Percentiles rank a stretch among this genome's conserved stretches.
Conservation (phyloP, 2,113 vertebrate genomes). For the Orcinus orca region DNA sequence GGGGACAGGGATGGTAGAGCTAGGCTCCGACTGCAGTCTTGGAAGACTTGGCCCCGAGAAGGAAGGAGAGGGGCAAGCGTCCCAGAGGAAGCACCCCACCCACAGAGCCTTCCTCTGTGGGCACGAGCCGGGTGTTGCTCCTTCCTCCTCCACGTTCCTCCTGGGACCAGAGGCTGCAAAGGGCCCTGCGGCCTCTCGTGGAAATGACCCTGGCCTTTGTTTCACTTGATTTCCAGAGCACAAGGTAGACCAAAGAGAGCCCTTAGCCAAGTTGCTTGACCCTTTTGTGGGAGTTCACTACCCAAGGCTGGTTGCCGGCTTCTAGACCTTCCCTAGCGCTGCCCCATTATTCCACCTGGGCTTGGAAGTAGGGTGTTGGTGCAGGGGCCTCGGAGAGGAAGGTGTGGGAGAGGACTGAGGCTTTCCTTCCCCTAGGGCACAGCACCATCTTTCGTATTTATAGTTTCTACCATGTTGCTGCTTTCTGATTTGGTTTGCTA, state of each 20-base stretch:
- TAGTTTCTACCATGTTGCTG: background rate
- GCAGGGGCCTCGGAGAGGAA: background rate
- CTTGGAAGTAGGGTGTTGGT: background rate
- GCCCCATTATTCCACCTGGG: background rate
- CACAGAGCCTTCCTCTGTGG: too few species aligned
- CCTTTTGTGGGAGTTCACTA: background rate
- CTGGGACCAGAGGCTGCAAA: too few species aligned
- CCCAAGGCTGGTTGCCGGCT: background rate
- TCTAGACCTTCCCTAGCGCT: background rate
- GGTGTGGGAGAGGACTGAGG: too few species aligned
- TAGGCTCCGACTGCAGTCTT: background rate
- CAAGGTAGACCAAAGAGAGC: background rate
- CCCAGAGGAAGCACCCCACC: background rate
- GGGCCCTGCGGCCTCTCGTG: background rate
- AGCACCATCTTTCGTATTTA: too few species aligned
- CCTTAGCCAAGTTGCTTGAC: background rate
- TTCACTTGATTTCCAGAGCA: background rate
- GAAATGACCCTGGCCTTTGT: background rate
- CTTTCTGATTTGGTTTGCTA: background rate
- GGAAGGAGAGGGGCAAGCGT: background rate
- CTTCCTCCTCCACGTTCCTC: background rate
- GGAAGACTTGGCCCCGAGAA: background rate
- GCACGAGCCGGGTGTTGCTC: fast-evolving
- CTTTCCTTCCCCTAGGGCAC: background rate
- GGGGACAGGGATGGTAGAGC: background rate